These are phyloP conservation scores for Dunckerocampus dactyliophorus DNA, from an alignment of 2,113 vertebrate genomes.

Conservation along the genomic window DNA sequence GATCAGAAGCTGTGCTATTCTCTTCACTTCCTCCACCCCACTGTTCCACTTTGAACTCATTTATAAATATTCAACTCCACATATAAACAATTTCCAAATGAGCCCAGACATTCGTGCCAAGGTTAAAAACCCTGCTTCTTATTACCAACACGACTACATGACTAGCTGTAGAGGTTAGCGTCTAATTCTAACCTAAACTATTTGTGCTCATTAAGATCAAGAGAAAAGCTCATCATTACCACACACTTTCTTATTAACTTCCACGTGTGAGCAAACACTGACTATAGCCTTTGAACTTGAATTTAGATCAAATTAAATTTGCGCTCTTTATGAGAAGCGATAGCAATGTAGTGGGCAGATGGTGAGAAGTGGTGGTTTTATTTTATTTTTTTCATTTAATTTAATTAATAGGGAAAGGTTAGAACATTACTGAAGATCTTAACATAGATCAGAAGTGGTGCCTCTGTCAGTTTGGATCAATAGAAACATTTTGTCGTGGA, in stretches of 20 bases:
- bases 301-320: slow-evolving; percentile 51
- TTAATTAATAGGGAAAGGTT: no score
- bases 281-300: slow-evolving; percentile 57
- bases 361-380: background rate
- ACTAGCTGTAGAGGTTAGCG: slow-evolving; percentile 58
- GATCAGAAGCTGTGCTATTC: slow-evolving; percentile 65
- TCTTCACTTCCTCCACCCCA: slow-evolving; percentile 62
- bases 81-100: slow-evolving; percentile 68
- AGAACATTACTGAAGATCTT: no score
- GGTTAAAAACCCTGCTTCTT: slow-evolving; percentile 64
- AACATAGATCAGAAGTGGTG: no score
- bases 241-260: slow-evolving; percentile 53
- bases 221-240: slow-evolving; percentile 59
- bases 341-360: slow-evolving; percentile 36
- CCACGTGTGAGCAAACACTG: slow-evolving; percentile 31
- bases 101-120: slow-evolving; percentile 62
- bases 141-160: slow-evolving; percentile 53
- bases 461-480: no score
- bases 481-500: no score
- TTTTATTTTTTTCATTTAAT: no score
- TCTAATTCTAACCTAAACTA: slow-evolving; percentile 54
- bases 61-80: slow-evolving; percentile 69
- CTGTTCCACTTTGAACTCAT: slow-evolving; percentile 71
- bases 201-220: slow-evolving; percentile 65
- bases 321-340: slow-evolving; percentile 9